Percentiles rank a stretch among this genome's conserved stretches.
Evolutionary conservation across 2,797 vertebrate genomes (phyloP).

Genomic region (Lepilemur ruficaudatus): DNA sequence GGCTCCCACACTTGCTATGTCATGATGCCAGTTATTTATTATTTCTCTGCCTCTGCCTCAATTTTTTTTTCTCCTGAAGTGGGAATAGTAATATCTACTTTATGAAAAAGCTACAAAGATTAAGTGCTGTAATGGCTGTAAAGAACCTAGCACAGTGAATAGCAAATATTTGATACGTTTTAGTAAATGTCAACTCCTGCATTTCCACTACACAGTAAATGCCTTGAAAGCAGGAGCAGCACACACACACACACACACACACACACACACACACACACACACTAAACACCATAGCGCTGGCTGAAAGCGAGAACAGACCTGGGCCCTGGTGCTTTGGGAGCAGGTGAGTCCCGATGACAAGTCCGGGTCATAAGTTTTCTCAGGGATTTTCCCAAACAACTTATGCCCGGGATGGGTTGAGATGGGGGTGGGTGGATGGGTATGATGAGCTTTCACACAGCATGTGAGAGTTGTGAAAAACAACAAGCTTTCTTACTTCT

Average conservation of each 20-base stretch:
- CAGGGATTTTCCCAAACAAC: neutral
- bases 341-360: neutral
- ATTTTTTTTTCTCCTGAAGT: neutral
- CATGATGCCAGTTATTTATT: neutral
- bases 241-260: neutral
- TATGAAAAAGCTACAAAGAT: neutral
- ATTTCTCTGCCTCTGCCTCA: neutral
- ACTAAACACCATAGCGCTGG: neutral
- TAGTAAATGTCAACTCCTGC: neutral
- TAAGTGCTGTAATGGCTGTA: neutral
- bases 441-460: neutral
- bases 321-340: neutral
- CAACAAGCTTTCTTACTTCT: neutral
- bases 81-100: neutral
- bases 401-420: neutral
- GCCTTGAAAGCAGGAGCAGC: neutral
- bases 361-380: neutral
- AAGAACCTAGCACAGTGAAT: neutral
- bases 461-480: neutral
- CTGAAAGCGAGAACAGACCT: neutral
- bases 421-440: fast-evolving
- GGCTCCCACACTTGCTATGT: neutral
- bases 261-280: neutral
- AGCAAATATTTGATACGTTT: neutral
- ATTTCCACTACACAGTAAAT: neutral